Base-by-base conservation (phyloP, 2,113 vertebrate species). In the Acanthisitta chloris region DNA sequence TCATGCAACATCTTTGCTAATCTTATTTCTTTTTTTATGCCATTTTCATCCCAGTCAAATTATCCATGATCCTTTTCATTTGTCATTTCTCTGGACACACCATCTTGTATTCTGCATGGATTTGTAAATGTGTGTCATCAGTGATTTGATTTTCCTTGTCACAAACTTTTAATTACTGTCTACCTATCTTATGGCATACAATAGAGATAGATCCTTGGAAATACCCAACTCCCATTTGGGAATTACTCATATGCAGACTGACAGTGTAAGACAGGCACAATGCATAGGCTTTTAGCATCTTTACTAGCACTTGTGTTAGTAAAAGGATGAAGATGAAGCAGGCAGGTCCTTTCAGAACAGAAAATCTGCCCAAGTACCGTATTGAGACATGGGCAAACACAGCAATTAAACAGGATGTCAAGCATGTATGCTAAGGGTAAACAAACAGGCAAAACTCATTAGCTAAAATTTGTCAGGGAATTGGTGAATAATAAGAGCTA, bases 331-430 rank as follows among this genome's bases (percentile, higher is more conserved):
- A 61, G 61, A 80, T 19, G 71, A 80, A 61, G 79, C 48, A 73
- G 54, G 52, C 62, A 82, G 58, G 62, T 66, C 78, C 79, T 91
- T 74, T 57, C 66, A 87, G 61, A 91, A 45, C 9, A 79, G 65
- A 57, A 78, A 71, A 79, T 15, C 57, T 90, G 34, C 48, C 8
- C 4, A 64, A 82, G 29, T 45, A 80, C 49, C 74, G 6, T 20
- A 54, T 17, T 88, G 79, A 86, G 49, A 58, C 51, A 71, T 4
- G 42, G 74, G 66, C 52, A 88, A 82, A 55, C 4, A 14, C 58
- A 86, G 79, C 88, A 94, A 93, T 97, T 92, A 95, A 93, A 80
- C 33, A 29, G n/a, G 26, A 62, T 92, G 81, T 90, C 85, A 94
- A 93, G 81, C 31, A 66, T 42, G 71, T 76, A 49, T 69, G 49